Evolutionary conservation across 2,113 vertebrate genomes (phyloP).

Genomic region (Pelusios castaneus): DNA sequence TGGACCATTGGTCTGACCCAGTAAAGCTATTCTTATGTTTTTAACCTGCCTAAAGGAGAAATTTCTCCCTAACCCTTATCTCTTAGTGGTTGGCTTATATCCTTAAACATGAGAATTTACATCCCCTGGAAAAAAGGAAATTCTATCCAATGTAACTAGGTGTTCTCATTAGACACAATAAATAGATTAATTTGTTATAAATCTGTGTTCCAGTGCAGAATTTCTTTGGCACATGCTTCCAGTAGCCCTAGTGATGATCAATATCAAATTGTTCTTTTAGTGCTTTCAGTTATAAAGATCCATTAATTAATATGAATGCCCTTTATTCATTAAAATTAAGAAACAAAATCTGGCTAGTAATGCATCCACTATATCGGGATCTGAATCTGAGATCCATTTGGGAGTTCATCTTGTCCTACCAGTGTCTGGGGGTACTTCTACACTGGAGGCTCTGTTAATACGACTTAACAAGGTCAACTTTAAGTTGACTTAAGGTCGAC

Average conservation of each 20-base stretch:
- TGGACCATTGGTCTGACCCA: background rate
- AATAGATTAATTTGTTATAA: background rate
- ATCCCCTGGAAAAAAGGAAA: background rate
- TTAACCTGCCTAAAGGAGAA: background rate
- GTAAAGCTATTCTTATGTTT: background rate
- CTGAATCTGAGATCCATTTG: background rate
- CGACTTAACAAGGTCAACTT: no score
- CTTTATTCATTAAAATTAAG: background rate
- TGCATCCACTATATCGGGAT: background rate
- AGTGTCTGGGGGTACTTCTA: background rate
- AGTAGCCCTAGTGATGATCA: background rate
- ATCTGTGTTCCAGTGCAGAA: background rate
- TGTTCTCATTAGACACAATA: background rate
- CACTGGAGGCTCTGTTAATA: no score
- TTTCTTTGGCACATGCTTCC: background rate
- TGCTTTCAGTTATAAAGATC: background rate
- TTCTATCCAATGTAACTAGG: background rate
- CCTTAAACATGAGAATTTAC: background rate
- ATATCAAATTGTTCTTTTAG: background rate
- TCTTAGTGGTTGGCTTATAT: background rate
- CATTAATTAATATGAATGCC: background rate
- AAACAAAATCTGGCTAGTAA: background rate
- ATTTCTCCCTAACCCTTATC: background rate
- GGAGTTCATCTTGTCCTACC: background rate
- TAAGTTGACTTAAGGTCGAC: no score